Conservation (phyloP, 2,888 invertebrate genomes). For the Tuta absoluta region DNA sequence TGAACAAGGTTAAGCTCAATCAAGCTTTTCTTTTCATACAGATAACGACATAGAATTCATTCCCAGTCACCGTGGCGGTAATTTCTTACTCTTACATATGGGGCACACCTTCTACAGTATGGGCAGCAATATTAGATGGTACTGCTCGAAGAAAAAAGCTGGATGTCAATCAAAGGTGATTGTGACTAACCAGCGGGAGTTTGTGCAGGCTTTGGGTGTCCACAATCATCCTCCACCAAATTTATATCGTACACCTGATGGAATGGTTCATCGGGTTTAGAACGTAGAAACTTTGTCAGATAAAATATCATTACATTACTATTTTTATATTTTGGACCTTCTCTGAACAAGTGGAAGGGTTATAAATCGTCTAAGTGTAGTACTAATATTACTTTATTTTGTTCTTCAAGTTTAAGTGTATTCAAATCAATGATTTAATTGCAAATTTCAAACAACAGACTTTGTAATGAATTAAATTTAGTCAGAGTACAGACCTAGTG, state of each 20-base stretch:
- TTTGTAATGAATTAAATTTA: no score
- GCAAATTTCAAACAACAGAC: no score
- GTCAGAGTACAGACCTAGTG: no score
- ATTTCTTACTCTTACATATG: not conserved
- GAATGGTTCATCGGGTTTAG: constrained; percentile 4
- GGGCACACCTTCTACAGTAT: constrained; percentile 7
- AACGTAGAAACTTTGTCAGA: no score
- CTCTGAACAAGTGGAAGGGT: no score
- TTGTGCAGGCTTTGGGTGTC: not conserved
- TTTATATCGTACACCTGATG: not conserved
- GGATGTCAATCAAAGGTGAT: not conserved
- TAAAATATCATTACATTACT: no score
- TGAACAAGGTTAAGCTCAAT: not conserved
- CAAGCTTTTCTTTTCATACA: not conserved
- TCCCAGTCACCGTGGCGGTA: not conserved
- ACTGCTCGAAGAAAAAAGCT: constrained; percentile 2
- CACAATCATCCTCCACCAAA: constrained; percentile 8
- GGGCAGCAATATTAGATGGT: not conserved
- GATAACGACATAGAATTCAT: not conserved
- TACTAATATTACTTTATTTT: no score
- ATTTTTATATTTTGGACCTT: no score
- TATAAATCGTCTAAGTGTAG: no score
- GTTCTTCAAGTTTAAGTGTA: no score
- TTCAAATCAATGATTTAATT: no score
- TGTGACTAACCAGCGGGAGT: not conserved